phyloP scores from a whole-genome alignment of 2,888 invertebrate species.

The Arge pagana region DNA sequence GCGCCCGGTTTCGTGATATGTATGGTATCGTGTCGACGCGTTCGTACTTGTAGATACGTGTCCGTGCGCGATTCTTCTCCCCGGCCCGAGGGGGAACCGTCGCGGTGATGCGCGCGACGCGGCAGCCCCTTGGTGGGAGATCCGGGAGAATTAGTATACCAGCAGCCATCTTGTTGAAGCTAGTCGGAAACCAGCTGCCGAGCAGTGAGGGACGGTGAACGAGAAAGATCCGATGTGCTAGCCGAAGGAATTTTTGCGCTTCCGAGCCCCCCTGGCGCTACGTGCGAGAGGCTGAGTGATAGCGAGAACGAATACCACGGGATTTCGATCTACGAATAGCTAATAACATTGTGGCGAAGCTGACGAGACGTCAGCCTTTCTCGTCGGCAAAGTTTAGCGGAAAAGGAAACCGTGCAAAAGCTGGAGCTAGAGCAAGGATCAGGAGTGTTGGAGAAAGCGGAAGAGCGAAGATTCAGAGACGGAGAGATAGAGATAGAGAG shows the following conservation, averaged over 20 bases:
- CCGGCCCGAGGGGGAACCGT: conserved; percentile 30
- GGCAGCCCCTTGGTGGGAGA: conserved; percentile 4
- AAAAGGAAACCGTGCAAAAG: conserved; percentile 8
- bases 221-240: conserved; percentile 54
- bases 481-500: conserved; percentile 5
- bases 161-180: conserved; percentile 38
- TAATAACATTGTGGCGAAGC: conserved; percentile 26
- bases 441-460: conserved; percentile 7
- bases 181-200: conserved; percentile 58
- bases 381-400: conserved; percentile 18
- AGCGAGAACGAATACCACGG: conserved; percentile 41
- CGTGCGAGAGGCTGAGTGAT: conserved; percentile 51
- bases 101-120: conserved; percentile 9
- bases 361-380: conserved; percentile 15
- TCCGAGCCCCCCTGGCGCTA: conserved; percentile 53
- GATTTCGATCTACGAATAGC: conserved; percentile 31
- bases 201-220: conserved; percentile 56
- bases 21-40: too few species aligned
- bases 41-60: too few species aligned
- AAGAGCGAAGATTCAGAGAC: conserved; percentile 17
- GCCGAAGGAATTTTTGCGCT: conserved; percentile 55
- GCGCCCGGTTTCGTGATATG: too few species aligned
- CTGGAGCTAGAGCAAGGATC: background rate
- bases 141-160: conserved; percentile 30
- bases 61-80: too few species aligned